Percentiles rank a stretch among this genome's conserved stretches.
Evolutionary conservation across 2,113 vertebrate species (phyloP).

Genomic region (Tetraodon nigroviridis): DNA sequence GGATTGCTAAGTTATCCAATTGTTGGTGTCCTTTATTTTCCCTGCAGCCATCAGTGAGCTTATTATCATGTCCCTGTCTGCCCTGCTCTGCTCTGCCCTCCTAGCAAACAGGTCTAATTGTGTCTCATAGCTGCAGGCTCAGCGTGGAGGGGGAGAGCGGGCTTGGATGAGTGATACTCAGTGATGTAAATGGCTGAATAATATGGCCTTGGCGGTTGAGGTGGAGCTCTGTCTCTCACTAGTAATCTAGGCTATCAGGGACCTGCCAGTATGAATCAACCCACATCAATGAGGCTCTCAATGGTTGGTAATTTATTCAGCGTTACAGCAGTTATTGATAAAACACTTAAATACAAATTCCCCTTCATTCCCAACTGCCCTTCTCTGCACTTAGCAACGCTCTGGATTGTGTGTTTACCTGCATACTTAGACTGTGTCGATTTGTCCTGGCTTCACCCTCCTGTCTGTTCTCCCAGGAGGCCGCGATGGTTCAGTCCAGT

Average conservation of each 20-base stretch:
- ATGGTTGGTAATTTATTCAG: constrained; percentile 81
- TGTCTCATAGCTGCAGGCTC: constrained; percentile 63
- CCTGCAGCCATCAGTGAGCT: constrained; percentile 59
- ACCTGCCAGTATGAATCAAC: constrained; percentile 65
- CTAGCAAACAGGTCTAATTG: constrained; percentile 74
- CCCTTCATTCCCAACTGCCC: constrained; percentile 33
- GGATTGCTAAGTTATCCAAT: constrained; percentile 45
- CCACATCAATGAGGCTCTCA: constrained; percentile 68
- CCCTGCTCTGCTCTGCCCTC: constrained; percentile 59
- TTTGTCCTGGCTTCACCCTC: constrained; percentile 1
- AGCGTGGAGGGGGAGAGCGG: constrained; percentile 14
- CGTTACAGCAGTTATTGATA: constrained; percentile 80
- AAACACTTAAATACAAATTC: constrained; percentile 78
- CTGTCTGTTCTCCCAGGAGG: constrained; percentile 51
- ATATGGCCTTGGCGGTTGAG: constrained; percentile 67
- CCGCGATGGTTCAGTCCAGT: constrained; percentile 73
- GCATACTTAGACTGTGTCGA: constrained; percentile 10
- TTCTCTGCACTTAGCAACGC: constrained; percentile 55
- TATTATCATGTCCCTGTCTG: constrained; percentile 69
- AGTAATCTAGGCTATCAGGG: constrained; percentile 70
- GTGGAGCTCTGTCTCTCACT: constrained; percentile 62
- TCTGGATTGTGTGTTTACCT: constrained; percentile 19
- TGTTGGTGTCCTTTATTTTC: constrained; percentile 50
- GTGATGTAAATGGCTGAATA: constrained; percentile 77
- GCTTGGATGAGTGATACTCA: constrained; percentile 64